These are phyloP conservation scores for Abrostola tripartita DNA, from an alignment of 2,888 invertebrate genomes.

Conservation along the genomic window DNA sequence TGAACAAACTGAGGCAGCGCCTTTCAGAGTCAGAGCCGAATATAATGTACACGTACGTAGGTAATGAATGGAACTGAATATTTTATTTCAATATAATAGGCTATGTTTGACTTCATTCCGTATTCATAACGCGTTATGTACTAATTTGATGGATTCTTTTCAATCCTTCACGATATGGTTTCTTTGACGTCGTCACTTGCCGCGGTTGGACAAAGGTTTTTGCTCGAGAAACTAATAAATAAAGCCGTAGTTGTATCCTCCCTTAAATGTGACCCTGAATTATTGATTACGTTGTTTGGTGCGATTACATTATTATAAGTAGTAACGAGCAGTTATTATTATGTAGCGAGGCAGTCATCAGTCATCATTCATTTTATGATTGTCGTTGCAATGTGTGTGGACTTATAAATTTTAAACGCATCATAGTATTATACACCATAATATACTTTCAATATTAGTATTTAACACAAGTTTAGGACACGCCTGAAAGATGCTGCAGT, in stretches of 20 bases:
- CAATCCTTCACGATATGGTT: slow-evolving; percentile 79
- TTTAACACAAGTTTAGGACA: no score
- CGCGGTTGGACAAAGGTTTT: slow-evolving; percentile 70
- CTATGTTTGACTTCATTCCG: slow-evolving; percentile 84
- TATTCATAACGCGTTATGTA: slow-evolving; percentile 86
- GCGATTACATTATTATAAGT: slow-evolving; percentile 14
- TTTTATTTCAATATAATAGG: slow-evolving; percentile 86
- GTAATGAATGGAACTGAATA: slow-evolving; percentile 86
- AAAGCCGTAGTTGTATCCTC: slow-evolving; percentile 39
- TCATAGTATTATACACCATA: not conserved
- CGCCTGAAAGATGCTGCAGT: no score
- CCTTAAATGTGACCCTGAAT: slow-evolving; percentile 26
- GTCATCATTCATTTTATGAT: slow-evolving; percentile 6
- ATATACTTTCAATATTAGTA: not conserved
- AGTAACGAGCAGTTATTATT: not conserved
- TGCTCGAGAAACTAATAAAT: slow-evolving; percentile 59
- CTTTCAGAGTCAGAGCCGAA: slow-evolving; percentile 80
- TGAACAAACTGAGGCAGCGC: slow-evolving; percentile 83
- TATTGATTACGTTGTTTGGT: slow-evolving; percentile 36
- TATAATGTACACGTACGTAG: slow-evolving; percentile 71
- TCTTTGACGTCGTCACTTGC: slow-evolving; percentile 77
- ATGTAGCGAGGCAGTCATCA: not conserved
- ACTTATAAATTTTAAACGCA: slow-evolving; percentile 59
- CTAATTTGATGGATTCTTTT: slow-evolving; percentile 86
- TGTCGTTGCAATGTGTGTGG: slow-evolving; percentile 9